Evolutionary conservation across 2,113 vertebrate species (phyloP).

Genomic region (Brachirus orientalis): DNA sequence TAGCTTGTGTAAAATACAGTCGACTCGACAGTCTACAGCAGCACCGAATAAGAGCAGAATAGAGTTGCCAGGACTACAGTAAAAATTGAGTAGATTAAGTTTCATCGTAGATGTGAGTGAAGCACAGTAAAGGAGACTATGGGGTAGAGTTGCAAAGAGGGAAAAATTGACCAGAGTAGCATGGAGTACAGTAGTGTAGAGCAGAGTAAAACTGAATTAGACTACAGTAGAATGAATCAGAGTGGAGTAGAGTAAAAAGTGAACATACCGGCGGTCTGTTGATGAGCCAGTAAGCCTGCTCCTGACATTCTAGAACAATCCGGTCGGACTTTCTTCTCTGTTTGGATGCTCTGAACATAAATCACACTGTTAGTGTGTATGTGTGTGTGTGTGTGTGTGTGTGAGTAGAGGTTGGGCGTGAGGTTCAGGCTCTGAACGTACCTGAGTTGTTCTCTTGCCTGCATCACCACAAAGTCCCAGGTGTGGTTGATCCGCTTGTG

Average conservation of each 20-base stretch:
- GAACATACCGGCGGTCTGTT: constrained; percentile 88
- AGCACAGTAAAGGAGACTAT: too few relatives aligned
- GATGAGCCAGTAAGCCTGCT: constrained; percentile 94
- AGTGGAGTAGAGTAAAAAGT: background rate
- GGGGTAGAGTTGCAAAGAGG: too few relatives aligned
- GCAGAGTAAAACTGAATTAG: too few relatives aligned
- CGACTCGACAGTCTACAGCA: too few relatives aligned
- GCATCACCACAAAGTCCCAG: constrained; percentile 97
- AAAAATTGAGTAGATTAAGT: too few relatives aligned
- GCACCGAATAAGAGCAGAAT: too few relatives aligned
- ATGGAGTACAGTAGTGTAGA: too few relatives aligned
- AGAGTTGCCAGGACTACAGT: too few relatives aligned
- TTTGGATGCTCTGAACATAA: constrained; percentile 87
- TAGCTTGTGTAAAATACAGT: too few relatives aligned
- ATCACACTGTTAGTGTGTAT: constrained; percentile 11
- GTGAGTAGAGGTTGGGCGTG: background rate
- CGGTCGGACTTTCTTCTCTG: constrained; percentile 91
- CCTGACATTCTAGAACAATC: constrained; percentile 94
- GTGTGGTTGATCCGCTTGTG: constrained; percentile 92
- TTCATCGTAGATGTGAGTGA: too few relatives aligned
- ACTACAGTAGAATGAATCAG: too few relatives aligned
- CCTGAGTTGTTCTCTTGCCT: constrained; percentile 95
- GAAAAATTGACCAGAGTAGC: too few relatives aligned
- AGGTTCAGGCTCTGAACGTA: constrained; percentile 46
- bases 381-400: background rate